Base-by-base conservation (phyloP, 2,797 vertebrate species). In the Caiman crocodilus region DNA sequence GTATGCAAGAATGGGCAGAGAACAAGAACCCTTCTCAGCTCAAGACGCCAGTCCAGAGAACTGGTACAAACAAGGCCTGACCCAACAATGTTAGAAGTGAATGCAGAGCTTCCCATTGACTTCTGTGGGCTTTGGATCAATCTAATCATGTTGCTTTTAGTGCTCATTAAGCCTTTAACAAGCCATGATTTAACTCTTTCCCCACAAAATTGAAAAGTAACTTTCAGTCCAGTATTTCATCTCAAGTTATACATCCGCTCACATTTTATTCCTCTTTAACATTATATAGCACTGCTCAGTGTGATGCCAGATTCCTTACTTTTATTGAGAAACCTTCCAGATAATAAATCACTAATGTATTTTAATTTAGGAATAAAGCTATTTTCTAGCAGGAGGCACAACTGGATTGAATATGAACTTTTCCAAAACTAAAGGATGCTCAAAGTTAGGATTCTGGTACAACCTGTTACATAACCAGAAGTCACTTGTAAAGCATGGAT, bases 361-460 rank as follows among this genome's bases (percentile, higher is more conserved):
- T 94, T 97, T 93, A 76, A 56, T 82, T 88, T 84, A 76, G 56
- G 84, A 87, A 92, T 85, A 92, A 95, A 94, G 74, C 15, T 20
- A 87, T 93, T 85, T 96, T 90, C 83, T 92, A 80, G 76, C 76
- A 61, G 59, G 85, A 82, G 82, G 76, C 64, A 42, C 63, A 92
- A 91, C 81, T 59, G 79, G 83, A 95, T 96, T 92, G 90, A 92
- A 67, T 81, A 69, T 88, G 79, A 64, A 65, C 83, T 93, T 69
- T 85, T 94, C 73, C 32, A 84, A 92, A 75, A 76, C 79, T 84
- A 81, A 90, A 79, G 26, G 91, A 77, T 5, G 2, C 81, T 92
- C 83, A 92, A 90, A 93, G 76, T 74, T 56, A 58, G 89, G 14
- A 6, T 73, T 93, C 94, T 59, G 12, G 81, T 91, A 92, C 88